Conservation (phyloP, 1,140 invertebrate genomes). For the Lasioglossum baleicum region DNA sequence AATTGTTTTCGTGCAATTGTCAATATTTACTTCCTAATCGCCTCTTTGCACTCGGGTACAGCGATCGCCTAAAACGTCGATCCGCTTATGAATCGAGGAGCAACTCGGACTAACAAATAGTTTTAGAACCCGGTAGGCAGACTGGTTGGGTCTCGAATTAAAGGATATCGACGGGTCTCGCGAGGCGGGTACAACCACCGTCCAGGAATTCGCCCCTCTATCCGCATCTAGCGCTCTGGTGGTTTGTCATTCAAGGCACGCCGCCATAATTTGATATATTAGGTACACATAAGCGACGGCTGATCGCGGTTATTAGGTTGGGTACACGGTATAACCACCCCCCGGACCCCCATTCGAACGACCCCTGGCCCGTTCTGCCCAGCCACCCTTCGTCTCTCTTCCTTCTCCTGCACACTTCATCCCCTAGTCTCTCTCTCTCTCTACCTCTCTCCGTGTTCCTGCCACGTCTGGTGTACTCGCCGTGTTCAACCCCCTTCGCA, state of each 20-base stretch:
- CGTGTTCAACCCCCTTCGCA: too few species aligned
- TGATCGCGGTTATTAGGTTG: constrained; percentile 79
- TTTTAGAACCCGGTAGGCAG: too few species aligned
- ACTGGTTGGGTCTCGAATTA: too few species aligned
- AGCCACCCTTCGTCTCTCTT: background rate
- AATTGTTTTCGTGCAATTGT: too few species aligned
- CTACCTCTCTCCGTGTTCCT: background rate
- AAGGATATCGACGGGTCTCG: background rate
- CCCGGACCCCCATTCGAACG: constrained; percentile 52
- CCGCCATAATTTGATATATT: constrained; percentile 77
- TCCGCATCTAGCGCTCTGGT: constrained; percentile 53
- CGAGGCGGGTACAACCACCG: background rate
- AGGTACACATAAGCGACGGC: constrained; percentile 77
- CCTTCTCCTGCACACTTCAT: background rate
- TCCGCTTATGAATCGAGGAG: too few species aligned
- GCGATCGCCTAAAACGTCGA: too few species aligned
- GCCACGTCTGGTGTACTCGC: too few species aligned
- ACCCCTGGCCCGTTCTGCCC: constrained; percentile 56
- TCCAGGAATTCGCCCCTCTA: constrained; percentile 52
- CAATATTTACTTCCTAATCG: too few species aligned
- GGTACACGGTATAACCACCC: constrained; percentile 68
- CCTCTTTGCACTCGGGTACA: too few species aligned
- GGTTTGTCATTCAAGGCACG: constrained; percentile 76
- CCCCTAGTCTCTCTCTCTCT: background rate
- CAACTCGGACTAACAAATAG: too few species aligned